phyloP scores from a whole-genome alignment of 2,888 invertebrate genomes.

The Abrostola triplasia region DNA sequence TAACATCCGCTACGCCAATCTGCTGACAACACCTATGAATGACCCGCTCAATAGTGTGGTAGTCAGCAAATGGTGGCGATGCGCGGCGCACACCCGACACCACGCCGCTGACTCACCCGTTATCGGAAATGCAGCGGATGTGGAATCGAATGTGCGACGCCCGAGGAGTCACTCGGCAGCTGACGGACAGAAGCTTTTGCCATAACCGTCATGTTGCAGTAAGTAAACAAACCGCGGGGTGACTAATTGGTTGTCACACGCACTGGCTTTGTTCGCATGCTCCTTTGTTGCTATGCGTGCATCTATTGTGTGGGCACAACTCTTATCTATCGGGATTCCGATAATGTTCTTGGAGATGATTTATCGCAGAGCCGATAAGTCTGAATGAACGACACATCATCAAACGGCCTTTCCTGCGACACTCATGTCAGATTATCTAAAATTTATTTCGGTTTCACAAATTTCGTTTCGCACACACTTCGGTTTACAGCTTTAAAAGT shows the following conservation, averaged over 20 bases:
- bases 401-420: slow-evolving; percentile 14
- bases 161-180: slow-evolving; percentile 73
- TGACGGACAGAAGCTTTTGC: slow-evolving; percentile 77
- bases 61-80: slow-evolving; percentile 66
- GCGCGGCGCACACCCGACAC: slow-evolving; percentile 49
- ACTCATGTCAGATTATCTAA: slow-evolving; percentile 3
- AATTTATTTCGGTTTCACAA: neutral
- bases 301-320: slow-evolving; percentile 52
- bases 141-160: slow-evolving; percentile 67
- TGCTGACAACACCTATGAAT: slow-evolving; percentile 72
- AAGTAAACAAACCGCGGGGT: slow-evolving; percentile 73
- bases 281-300: slow-evolving; percentile 76
- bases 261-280: slow-evolving; percentile 73
- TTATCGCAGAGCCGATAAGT: slow-evolving; percentile 51
- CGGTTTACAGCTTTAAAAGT: neutral
- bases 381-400: slow-evolving; percentile 30
- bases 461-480: neutral
- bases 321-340: slow-evolving; percentile 59
- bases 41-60: slow-evolving; percentile 64
- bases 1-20: slow-evolving; percentile 68
- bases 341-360: slow-evolving; percentile 57
- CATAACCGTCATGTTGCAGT: slow-evolving; percentile 73
- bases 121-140: slow-evolving; percentile 86
- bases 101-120: slow-evolving; percentile 77
- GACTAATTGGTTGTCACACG: slow-evolving; percentile 80